A percentile compares a stretch with the other conserved stretches of the same genome.
Evolutionary conservation across 2,888 invertebrate genomes (phyloP).

Genomic region (Hemicrepidius hirtus): DNA sequence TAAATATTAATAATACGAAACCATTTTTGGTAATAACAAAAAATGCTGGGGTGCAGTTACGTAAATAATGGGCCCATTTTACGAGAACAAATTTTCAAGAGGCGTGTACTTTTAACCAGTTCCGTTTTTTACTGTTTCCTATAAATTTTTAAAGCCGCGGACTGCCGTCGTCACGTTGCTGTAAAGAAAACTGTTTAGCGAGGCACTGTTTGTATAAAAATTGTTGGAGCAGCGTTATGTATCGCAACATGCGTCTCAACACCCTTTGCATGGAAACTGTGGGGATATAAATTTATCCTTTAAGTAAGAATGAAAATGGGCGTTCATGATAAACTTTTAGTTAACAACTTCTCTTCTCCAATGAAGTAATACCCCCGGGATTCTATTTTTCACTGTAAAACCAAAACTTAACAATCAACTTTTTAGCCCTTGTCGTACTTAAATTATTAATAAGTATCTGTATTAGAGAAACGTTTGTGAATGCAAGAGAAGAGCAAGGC

Average conservation of each 20-base stretch:
- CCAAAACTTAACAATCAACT: conserved; percentile 1
- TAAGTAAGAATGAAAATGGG: conserved; percentile 3
- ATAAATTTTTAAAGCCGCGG: conserved; percentile 19
- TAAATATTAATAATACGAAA: no score
- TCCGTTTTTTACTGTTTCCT: conserved; percentile 7
- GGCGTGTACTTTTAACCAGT: conserved; percentile 3
- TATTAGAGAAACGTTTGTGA: no score
- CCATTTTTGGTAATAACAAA: no score
- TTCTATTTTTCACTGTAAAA: background rate
- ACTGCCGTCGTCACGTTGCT: background rate
- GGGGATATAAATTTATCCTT: background rate
- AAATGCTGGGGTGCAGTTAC: background rate
- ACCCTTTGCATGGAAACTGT: background rate
- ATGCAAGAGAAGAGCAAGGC: no score
- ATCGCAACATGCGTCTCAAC: conserved; percentile 7
- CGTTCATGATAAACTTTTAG: conserved; percentile 1
- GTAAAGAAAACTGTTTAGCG: conserved; percentile 17
- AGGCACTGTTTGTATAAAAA: conserved; percentile 1
- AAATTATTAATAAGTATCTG: background rate
- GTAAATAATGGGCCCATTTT: conserved; percentile 11
- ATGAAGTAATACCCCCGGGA: background rate
- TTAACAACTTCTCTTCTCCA: background rate
- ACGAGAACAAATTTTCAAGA: background rate
- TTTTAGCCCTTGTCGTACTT: conserved; percentile 1
- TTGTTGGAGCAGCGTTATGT: conserved; percentile 1